Conservation (phyloP, 2,888 invertebrate genomes). For the Chromoteleia sp. region DNA sequence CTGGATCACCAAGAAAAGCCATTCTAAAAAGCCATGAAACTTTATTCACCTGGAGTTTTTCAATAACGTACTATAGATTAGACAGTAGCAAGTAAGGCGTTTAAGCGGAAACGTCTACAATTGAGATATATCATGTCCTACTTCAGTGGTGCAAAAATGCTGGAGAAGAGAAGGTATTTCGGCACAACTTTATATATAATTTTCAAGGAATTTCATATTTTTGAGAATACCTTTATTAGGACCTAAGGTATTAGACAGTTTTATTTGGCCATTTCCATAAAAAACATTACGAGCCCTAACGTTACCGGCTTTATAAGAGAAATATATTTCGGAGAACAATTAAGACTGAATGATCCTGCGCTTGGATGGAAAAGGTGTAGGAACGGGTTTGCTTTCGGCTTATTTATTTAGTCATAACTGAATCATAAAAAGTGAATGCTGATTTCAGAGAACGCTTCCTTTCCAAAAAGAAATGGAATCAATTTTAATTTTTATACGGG, state of each 20-base stretch:
- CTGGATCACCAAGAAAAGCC: constrained; percentile 58
- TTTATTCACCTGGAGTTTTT: constrained; percentile 63
- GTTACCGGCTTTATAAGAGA: constrained; percentile 36
- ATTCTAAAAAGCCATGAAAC: constrained; percentile 62
- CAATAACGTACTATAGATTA: constrained; percentile 62
- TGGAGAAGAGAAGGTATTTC: constrained; percentile 33
- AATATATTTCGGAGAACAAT: constrained; percentile 43
- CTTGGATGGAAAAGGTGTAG: constrained; percentile 6
- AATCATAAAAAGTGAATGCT: too few relatives aligned
- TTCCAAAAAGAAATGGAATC: too few relatives aligned
- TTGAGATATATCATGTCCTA: constrained; percentile 53
- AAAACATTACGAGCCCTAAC: constrained; percentile 24
- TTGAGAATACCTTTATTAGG: constrained; percentile 42
- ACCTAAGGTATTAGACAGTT: constrained; percentile 32
- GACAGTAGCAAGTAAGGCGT: constrained; percentile 59
- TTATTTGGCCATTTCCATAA: constrained; percentile 48
- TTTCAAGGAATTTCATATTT: constrained; percentile 53
- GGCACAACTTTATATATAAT: constrained; percentile 49
- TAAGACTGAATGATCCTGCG: constrained; percentile 27
- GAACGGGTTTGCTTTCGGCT: background rate
- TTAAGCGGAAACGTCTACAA: constrained; percentile 59
- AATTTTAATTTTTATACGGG: too few relatives aligned
- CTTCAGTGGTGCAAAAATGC: constrained; percentile 18
- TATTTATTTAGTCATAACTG: constrained; percentile 27
- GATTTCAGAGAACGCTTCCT: too few relatives aligned